These are phyloP conservation scores for Netta rufina DNA, from an alignment of 2,797 vertebrate genomes.

Conservation along the genomic window DNA sequence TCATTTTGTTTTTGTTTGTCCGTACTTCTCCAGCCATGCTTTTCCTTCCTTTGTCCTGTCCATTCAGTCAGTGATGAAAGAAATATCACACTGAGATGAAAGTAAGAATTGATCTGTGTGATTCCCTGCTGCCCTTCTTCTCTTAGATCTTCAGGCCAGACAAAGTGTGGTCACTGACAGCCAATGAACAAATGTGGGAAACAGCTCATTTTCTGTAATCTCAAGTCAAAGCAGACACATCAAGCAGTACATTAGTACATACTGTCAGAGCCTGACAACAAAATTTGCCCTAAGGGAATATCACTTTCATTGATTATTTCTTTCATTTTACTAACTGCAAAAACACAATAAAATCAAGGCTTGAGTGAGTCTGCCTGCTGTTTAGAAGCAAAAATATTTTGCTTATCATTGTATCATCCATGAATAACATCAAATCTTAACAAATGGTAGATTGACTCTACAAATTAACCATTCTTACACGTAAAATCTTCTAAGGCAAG, in stretches of 20 bases:
- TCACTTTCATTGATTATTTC: not conserved
- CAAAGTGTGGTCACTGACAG: not conserved
- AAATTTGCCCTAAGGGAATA: not conserved
- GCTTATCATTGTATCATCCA: not conserved
- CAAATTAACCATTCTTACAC: not conserved
- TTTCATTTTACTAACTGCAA: conserved; percentile 36
- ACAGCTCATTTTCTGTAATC: not conserved
- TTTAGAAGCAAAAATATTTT: conserved; percentile 26
- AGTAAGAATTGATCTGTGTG: not conserved
- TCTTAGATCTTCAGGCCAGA: not conserved
- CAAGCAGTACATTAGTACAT: not conserved
- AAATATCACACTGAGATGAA: conserved; percentile 15
- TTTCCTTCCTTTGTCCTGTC: conserved; percentile 16
- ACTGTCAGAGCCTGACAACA: not conserved
- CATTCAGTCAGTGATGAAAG: not conserved
- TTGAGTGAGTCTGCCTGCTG: not conserved
- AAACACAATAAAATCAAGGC: conserved; percentile 50
- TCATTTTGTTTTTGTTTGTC: not conserved
- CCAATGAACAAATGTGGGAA: not conserved
- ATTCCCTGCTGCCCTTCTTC: conserved; percentile 15
- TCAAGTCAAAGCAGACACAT: conserved; percentile 26
- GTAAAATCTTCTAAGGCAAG: not conserved
- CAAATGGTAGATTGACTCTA: conserved; percentile 39
- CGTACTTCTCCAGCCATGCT: not conserved
- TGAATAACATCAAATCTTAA: conserved; percentile 33